Base-by-base conservation (phyloP, 2,113 vertebrate species). In the Tyrannus savana region DNA sequence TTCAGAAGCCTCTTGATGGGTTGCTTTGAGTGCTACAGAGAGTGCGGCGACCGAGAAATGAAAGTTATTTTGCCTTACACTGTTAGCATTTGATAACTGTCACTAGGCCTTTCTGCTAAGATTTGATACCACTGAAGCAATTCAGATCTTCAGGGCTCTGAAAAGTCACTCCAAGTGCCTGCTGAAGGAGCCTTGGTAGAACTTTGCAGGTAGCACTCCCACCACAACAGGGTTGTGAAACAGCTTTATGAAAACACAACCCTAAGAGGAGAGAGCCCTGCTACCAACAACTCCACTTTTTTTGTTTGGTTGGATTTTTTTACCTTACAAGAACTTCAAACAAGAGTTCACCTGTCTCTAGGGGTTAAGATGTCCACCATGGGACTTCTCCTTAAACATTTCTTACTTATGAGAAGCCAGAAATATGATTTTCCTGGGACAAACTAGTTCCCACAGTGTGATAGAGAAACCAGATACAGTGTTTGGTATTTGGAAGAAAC, bases 21-120 rank as follows among this genome's bases (percentile, higher is more conserved):
- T 6, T 41, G 46, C 66, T 73, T 60, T 55, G 72, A 74, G 85
- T 6, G 14, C 71, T 66, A 30, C 2, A 0, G 53, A 83, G 68
- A 66, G 47, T 3, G 30, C 2, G 0, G 53, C 0, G 1, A 53
- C 55, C 8, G 4, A 86, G 52, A 67, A 90, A 79, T 4, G 2
- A 5, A 74, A 69, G 59, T 63, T 68, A 41, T 30, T 88, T 59
- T 77, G 67, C 76, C 39, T 58, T 66, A 23, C 23, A 12, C 6
- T 23, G 17, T 27, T 49, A 28, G 21, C 12, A 50, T 35, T n/a
- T n/a, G 10, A 2, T 23, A 50, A 67, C 31, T 83, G 31, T 68
- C 44, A 46, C 33, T 25, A 56, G 52, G 17, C 5, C 25, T 46
- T 73, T 46, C 66, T 37, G 39, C 19, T 55, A 76, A 79, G 44